Percentiles rank a stretch among this genome's conserved stretches.
phyloP scores from a whole-genome alignment of 1,140 invertebrate species.

The Drosophila subobscura region DNA sequence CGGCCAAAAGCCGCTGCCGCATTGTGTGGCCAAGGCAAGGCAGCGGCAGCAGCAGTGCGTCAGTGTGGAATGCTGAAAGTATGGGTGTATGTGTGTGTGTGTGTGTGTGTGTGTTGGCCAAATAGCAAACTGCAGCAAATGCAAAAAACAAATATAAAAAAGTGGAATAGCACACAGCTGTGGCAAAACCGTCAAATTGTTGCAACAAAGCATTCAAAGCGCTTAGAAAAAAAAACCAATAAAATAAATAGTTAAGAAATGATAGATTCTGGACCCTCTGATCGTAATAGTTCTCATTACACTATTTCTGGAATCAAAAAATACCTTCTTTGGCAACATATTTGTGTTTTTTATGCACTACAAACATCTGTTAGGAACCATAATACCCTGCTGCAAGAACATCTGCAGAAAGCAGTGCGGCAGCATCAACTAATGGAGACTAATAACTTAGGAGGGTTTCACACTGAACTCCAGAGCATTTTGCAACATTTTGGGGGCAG shows the following conservation, averaged over 20 bases:
- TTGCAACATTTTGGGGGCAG: too few species aligned
- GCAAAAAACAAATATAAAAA: conserved; percentile 27
- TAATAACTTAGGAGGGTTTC: conserved; percentile 41
- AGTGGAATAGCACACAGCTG: conserved; percentile 22
- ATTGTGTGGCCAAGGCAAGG: conserved; percentile 36
- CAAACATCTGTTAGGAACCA: too few species aligned
- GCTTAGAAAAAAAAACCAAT: conserved; percentile 49
- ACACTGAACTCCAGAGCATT: conserved; percentile 2
- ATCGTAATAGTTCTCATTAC: too few species aligned
- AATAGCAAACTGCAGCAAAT: conserved; percentile 30
- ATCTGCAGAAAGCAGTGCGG: conserved; percentile 1
- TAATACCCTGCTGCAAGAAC: too few species aligned
- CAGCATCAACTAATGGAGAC: conserved; percentile 42
- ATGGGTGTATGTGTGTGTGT: too few species aligned
- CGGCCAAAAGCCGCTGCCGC: conserved; percentile 40
- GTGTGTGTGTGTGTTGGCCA: conserved; percentile 35
- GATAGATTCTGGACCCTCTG: too few species aligned
- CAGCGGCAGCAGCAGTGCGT: conserved; percentile 1
- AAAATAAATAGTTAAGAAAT: not conserved
- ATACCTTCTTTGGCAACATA: too few species aligned
- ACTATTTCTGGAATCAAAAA: too few species aligned
- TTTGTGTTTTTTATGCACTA: too few species aligned
- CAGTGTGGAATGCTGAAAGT: conserved; percentile 16
- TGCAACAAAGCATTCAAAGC: conserved; percentile 52
- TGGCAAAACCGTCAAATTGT: conserved; percentile 44